Conservation (phyloP, 2,797 vertebrate genomes). For the Podarcis lilfordi region DNA sequence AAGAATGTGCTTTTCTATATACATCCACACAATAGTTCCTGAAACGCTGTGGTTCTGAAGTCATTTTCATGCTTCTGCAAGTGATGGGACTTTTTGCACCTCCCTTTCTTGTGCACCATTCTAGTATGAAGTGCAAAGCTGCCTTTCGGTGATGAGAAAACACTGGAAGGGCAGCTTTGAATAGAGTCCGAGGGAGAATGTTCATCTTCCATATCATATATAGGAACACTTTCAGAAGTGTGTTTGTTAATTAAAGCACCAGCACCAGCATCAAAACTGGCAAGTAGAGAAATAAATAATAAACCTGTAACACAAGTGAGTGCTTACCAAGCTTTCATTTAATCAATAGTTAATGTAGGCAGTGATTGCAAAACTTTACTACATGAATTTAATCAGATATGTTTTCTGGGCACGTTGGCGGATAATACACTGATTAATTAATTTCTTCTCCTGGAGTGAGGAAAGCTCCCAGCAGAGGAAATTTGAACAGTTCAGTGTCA, state of each 20-base stretch:
- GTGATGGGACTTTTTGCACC: not conserved
- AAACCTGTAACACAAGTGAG: conserved; percentile 54
- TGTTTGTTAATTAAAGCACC: conserved; percentile 57
- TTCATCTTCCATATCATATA: not conserved
- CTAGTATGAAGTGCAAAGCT: not conserved
- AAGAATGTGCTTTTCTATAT: not conserved
- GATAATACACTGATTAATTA: conserved; percentile 77
- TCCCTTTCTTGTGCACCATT: not conserved
- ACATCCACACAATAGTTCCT: not conserved
- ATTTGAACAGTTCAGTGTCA: conserved; percentile 63
- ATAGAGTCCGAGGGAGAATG: not conserved
- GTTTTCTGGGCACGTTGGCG: conserved; percentile 60
- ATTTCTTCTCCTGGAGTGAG: conserved; percentile 77
- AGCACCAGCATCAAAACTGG: conserved; percentile 27
- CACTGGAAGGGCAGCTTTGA: not conserved
- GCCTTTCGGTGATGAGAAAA: not conserved
- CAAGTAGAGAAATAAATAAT: conserved; percentile 51
- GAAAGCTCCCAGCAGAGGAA: conserved; percentile 64
- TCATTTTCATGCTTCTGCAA: not conserved
- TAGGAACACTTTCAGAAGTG: not conserved
- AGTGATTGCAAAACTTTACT: conserved; percentile 66
- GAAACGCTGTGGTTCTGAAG: too few relatives aligned
- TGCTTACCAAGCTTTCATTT: conserved; percentile 63
- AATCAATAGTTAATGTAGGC: conserved; percentile 68
- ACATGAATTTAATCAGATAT: conserved; percentile 74